Conservation (phyloP, 2,113 vertebrate species). For the Chlamydotis undulata region DNA sequence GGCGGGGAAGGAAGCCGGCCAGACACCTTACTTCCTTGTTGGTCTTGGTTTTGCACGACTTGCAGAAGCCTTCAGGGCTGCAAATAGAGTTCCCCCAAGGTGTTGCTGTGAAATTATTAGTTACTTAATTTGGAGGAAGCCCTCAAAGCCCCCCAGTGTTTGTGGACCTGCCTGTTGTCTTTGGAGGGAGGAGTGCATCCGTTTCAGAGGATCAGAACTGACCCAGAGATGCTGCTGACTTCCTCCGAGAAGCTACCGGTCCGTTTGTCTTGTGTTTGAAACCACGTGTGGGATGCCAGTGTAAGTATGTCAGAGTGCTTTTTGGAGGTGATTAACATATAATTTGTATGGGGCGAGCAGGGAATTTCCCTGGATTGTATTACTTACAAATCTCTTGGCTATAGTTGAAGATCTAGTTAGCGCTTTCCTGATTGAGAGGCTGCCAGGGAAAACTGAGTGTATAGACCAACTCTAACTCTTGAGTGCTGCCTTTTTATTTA, state of each 20-base stretch:
- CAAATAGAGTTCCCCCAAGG: not conserved
- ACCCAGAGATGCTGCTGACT: not conserved
- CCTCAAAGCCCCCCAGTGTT: not conserved
- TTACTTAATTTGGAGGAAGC: not conserved
- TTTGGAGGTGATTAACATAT: not conserved
- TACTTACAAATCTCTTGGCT: not conserved
- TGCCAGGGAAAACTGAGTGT: slow-evolving; percentile 16
- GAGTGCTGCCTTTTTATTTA: not conserved
- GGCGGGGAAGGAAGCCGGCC: not conserved
- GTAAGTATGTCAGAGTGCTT: not conserved
- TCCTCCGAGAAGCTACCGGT: not conserved
- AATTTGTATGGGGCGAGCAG: not conserved
- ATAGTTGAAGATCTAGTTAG: not conserved
- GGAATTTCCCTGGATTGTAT: slow-evolving; percentile 33
- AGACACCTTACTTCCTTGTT: not conserved
- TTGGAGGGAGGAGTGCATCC: not conserved
- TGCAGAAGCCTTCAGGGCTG: not conserved
- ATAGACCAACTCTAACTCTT: not conserved
- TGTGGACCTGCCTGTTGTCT: fast-evolving
- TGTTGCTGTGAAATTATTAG: not conserved
- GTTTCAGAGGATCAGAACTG: not conserved
- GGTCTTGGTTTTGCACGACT: not conserved
- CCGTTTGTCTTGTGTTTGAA: not conserved
- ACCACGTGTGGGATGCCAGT: not conserved
- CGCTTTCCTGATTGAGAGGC: slow-evolving; percentile 1